These are phyloP conservation scores for Argyresthia goedartella DNA, from an alignment of 2,888 invertebrate genomes.

Conservation along the genomic window DNA sequence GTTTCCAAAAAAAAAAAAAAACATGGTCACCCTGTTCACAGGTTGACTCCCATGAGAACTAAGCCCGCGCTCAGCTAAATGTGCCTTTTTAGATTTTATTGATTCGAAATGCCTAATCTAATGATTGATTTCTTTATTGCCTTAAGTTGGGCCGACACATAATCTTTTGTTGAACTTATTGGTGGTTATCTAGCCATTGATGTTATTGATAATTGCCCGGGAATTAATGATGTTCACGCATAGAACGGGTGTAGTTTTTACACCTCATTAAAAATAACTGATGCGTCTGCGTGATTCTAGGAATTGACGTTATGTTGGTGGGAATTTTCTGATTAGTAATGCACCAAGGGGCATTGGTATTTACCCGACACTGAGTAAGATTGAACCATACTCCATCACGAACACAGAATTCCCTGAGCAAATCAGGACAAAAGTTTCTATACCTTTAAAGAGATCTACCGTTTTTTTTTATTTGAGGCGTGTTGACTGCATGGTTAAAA, in stretches of 20 bases:
- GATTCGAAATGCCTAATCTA: constrained; percentile 67
- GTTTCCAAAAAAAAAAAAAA: too few species aligned
- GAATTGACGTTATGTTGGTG: too few species aligned
- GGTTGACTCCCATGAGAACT: constrained; percentile 47
- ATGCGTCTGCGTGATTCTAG: background rate
- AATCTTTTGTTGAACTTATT: constrained; percentile 49
- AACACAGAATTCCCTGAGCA: too few species aligned
- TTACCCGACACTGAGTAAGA: too few species aligned
- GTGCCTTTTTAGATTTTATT: constrained; percentile 60
- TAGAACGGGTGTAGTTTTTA: constrained; percentile 48
- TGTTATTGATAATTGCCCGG: constrained; percentile 49
- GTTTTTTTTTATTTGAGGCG: too few species aligned
- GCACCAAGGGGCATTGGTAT: too few species aligned
- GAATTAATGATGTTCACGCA: constrained; percentile 59
- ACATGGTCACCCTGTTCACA: background rate
- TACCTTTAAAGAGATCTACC: too few species aligned
- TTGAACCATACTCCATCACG: too few species aligned
- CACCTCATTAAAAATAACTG: constrained; percentile 43
- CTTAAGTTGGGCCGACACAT: constrained; percentile 10
- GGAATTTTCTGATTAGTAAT: too few species aligned
- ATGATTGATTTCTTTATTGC: constrained; percentile 71
- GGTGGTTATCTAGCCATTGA: constrained; percentile 55
- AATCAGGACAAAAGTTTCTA: too few species aligned
- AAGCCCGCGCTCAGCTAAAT: constrained; percentile 19
- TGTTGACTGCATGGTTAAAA: too few species aligned